These are phyloP conservation scores for Caretta caretta DNA, from an alignment of 2,113 vertebrate genomes.

Conservation along the genomic window DNA sequence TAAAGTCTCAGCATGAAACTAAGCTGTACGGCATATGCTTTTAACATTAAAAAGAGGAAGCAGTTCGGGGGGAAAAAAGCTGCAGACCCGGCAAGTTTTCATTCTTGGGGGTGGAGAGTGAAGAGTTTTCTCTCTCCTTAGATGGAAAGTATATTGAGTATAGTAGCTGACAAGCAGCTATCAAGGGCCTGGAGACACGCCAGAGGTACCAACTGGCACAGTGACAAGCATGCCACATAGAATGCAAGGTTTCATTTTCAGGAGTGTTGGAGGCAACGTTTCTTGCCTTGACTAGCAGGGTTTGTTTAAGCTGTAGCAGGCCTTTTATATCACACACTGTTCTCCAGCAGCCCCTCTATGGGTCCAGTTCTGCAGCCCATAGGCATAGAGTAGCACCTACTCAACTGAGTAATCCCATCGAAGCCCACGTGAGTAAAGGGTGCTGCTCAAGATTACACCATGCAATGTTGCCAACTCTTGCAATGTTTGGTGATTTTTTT, in stretches of 20 bases:
- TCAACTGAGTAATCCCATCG: accelerated
- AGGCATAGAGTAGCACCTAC: accelerated
- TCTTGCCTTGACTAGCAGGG: not conserved
- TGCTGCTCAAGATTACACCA: accelerated
- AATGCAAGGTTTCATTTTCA: not conserved
- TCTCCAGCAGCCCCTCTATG: accelerated
- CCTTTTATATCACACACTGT: not conserved
- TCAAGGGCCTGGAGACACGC: accelerated
- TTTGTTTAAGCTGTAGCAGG: accelerated
- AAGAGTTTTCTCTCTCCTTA: conserved; percentile 6
- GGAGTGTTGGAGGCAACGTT: not conserved
- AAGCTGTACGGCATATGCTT: conserved; percentile 39
- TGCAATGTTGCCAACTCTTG: not conserved
- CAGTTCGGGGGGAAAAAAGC: conserved; percentile 55
- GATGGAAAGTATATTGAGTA: not conserved
- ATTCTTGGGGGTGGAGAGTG: conserved; percentile 14
- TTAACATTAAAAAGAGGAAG: conserved; percentile 76
- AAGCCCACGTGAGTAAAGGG: accelerated
- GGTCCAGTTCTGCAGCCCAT: accelerated
- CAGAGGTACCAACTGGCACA: not conserved
- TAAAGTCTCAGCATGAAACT: conserved; percentile 52
- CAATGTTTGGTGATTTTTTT: not conserved
- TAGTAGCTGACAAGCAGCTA: not conserved
- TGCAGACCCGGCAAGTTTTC: conserved; percentile 72
- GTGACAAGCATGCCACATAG: accelerated